phyloP scores from a whole-genome alignment of 2,797 vertebrate genomes.

The Sebastes trivittatus region DNA sequence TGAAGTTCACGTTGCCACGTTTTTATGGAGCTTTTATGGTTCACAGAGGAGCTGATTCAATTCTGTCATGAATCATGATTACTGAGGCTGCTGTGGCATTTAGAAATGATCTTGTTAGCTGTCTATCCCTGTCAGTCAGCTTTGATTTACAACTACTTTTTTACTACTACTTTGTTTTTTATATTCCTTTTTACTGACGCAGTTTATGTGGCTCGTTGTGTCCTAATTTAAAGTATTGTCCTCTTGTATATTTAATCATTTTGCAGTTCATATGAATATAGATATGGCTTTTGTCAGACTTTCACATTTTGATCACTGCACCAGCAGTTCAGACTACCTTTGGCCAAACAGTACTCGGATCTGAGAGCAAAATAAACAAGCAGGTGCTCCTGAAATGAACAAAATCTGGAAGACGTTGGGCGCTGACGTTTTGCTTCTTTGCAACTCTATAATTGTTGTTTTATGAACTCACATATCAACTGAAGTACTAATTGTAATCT shows the following conservation, averaged over 20 bases:
- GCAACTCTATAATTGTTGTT: neutral
- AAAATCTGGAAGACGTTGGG: neutral
- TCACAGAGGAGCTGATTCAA: slow-evolving; percentile 3
- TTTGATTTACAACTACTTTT: neutral
- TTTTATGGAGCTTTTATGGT: neutral
- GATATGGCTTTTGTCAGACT: neutral
- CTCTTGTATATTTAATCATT: neutral
- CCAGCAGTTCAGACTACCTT: neutral
- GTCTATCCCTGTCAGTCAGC: neutral
- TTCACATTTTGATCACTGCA: neutral
- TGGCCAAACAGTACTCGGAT: neutral
- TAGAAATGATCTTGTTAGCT: neutral
- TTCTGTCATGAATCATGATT: neutral
- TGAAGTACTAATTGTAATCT: neutral
- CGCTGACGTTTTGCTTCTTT: neutral
- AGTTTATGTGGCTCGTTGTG: neutral
- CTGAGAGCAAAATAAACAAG: neutral
- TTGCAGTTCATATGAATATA: neutral
- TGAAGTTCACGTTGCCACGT: neutral
- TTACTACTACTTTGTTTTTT: neutral
- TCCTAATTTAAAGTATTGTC: neutral
- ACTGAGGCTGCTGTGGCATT: neutral
- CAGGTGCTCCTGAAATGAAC: neutral
- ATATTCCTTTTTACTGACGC: neutral
- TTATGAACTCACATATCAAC: slow-evolving; percentile 8